These are phyloP conservation scores for Coenonympha glycerion DNA, from an alignment of 2,888 invertebrate genomes.

Conservation along the genomic window DNA sequence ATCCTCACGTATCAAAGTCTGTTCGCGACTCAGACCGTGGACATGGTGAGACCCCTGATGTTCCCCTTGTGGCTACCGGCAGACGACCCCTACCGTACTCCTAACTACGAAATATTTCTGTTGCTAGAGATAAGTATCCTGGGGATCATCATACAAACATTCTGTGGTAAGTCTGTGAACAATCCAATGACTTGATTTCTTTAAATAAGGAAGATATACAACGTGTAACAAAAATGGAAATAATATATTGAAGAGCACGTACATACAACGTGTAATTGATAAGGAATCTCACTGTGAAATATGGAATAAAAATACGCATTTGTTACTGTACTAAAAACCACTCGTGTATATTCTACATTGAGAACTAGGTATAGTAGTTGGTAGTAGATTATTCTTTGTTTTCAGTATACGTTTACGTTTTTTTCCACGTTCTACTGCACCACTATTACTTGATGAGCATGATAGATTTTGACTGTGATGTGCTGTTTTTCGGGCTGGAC, in stretches of 20 bases:
- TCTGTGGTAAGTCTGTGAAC: conserved; percentile 41
- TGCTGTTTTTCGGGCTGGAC: conserved; percentile 50
- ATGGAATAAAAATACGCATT: too few relatives aligned
- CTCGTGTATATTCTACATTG: too few relatives aligned
- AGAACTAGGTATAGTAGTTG: too few relatives aligned
- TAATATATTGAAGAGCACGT: too few relatives aligned
- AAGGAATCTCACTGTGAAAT: too few relatives aligned
- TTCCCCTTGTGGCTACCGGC: conserved; percentile 55
- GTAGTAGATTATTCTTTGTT: conserved; percentile 24
- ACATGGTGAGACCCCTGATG: conserved; percentile 43
- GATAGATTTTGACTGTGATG: conserved; percentile 45
- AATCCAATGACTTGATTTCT: neutral
- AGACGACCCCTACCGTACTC: conserved; percentile 52
- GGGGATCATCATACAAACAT: conserved; percentile 38
- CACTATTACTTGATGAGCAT: conserved; percentile 46
- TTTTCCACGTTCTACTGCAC: conserved; percentile 53
- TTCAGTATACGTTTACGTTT: conserved; percentile 50
- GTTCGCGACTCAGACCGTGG: conserved; percentile 43
- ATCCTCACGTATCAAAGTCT: conserved; percentile 42
- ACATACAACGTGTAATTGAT: too few relatives aligned
- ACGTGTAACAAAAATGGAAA: too few relatives aligned
- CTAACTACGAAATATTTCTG: conserved; percentile 54
- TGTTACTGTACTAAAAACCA: too few relatives aligned
- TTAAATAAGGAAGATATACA: too few relatives aligned
- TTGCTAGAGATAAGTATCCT: conserved; percentile 30